Base-by-base conservation (phyloP, 2,113 vertebrate species). In the Zapus hudsonius region DNA sequence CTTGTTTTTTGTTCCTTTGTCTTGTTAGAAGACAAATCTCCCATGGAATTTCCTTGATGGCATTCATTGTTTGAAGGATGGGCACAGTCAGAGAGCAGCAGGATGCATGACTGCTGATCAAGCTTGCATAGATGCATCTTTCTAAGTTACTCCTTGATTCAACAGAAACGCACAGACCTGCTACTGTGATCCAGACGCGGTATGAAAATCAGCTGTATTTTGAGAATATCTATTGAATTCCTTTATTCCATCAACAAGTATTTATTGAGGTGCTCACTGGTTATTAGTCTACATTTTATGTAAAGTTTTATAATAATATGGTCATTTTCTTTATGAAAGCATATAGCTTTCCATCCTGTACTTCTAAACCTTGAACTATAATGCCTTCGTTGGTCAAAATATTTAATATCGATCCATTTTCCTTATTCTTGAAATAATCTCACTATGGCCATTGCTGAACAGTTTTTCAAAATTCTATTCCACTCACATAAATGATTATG, bases 351-450 rank as follows among this genome's bases (percentile, higher is more conserved):
- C 17, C 44, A 84, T 33, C 12, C 31, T 88, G 4, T 7, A 66
- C 25, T 66, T 70, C 63, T 40, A 94, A 95, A 89, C 36, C 16
- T 78, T 31, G 64, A 22, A 66, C 40, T 27, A 86, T 57, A 89
- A 63, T 67, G 92, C 22, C n/a, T 52, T 89, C 61, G 7, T 70
- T 88, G 63, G 3, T 70, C 33, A 84, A 16, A 25, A 59, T 17
- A 87, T 59, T 80, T 80, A 69, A 70, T 20, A 69, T 1, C 15
- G 31, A 78, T 40, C 67, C 40, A 33, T 81, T 31, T 78, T 76
- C 72, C 33, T 90, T 91, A 81, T 67, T 78, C 42, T 91, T 74
- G 19, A 92, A 95, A 42, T 91, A 81, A 94, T 12, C 25, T 85
- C 87, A 47, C 16, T 29, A 87, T 15, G 47, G 13, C 4, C 42